These are phyloP conservation scores for Enteromius viviparus DNA, from an alignment of 2,797 vertebrate genomes.

Conservation along the genomic window DNA sequence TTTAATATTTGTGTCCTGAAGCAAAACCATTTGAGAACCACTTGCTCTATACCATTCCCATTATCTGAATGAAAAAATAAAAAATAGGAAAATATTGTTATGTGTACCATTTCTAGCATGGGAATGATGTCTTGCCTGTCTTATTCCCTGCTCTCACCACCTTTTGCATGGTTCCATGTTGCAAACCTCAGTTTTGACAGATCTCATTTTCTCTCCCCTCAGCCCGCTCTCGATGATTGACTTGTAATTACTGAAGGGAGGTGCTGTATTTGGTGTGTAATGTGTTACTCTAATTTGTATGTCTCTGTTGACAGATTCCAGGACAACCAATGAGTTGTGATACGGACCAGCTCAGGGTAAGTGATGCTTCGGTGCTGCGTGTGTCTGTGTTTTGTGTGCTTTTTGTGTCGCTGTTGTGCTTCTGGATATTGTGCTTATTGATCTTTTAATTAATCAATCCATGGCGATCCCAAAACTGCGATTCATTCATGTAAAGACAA, in stretches of 20 bases:
- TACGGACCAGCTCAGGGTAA: slow-evolving; percentile 85
- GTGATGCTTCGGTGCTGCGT: slow-evolving; percentile 56
- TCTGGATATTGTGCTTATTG: slow-evolving; percentile 29
- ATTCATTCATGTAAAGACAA: slow-evolving; percentile 27
- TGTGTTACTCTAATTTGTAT: slow-evolving; percentile 62
- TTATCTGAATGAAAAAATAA: neutral
- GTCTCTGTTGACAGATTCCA: slow-evolving; percentile 76
- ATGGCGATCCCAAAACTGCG: neutral
- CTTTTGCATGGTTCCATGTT: slow-evolving; percentile 57
- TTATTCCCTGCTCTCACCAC: slow-evolving; percentile 31
- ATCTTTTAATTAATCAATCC: slow-evolving; percentile 20
- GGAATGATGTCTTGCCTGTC: slow-evolving; percentile 51
- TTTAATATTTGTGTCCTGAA: neutral
- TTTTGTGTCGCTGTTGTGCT: slow-evolving; percentile 33
- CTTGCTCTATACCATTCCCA: slow-evolving; percentile 9
- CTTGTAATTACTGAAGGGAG: slow-evolving; percentile 60
- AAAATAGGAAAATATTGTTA: neutral
- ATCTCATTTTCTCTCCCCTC: slow-evolving; percentile 63
- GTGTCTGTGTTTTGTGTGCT: slow-evolving; percentile 31
- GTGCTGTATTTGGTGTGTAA: slow-evolving; percentile 57
- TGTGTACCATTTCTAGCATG: slow-evolving; percentile 45
- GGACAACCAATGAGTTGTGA: slow-evolving; percentile 89
- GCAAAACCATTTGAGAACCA: slow-evolving; percentile 34
- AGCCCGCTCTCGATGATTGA: slow-evolving; percentile 60
- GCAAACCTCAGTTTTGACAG: slow-evolving; percentile 57